phyloP scores from a whole-genome alignment of 2,888 invertebrate species.

The Drosophila melanosoma region DNA sequence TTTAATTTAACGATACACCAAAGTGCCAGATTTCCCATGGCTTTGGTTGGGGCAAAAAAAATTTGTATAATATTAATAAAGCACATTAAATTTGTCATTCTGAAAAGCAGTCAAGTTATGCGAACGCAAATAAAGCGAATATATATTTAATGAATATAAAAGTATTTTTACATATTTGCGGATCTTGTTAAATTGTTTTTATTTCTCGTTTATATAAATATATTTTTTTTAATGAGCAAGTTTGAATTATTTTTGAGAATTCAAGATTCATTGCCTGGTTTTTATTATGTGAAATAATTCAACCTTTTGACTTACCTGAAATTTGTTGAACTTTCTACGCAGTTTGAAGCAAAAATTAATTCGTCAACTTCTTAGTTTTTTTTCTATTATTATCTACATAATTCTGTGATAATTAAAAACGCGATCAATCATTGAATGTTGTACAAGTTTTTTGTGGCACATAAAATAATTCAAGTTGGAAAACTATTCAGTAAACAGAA shows the following conservation, averaged over 20 bases:
- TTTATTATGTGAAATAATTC: background rate
- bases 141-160: background rate
- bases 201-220: background rate
- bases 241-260: background rate
- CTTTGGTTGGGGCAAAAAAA: conserved; percentile 11
- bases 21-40: conserved; percentile 21
- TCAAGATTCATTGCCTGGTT: background rate
- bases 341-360: background rate
- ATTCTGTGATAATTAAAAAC: conserved; percentile 56
- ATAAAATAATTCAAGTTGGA: conserved; percentile 39
- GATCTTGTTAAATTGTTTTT: background rate
- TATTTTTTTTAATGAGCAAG: background rate
- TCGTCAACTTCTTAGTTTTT: background rate
- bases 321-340: background rate
- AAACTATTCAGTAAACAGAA: conserved; percentile 31
- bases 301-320: background rate
- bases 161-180: background rate
- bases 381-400: background rate
- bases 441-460: conserved; percentile 34
- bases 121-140: background rate
- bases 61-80: conserved; percentile 18
- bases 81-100: background rate
- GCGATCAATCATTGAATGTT: conserved; percentile 67
- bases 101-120: background rate
- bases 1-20: conserved; percentile 18